Evolutionary conservation across 1,140 invertebrate genomes (phyloP), one percentile per base, ranked within the genome.

Genomic region (Heliconius nattereri): DNA sequence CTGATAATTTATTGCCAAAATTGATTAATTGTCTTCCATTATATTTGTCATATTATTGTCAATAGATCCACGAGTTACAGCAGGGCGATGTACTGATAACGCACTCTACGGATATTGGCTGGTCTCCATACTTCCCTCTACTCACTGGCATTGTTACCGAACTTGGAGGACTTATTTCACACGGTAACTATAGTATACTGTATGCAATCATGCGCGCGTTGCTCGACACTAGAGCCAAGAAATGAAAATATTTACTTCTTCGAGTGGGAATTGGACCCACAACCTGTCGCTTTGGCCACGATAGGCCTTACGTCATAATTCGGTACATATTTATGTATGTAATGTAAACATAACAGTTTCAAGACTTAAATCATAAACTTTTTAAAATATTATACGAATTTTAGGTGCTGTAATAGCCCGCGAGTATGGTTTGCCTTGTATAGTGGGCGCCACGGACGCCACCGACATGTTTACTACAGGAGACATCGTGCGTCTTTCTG

Each of bases 111-210:
- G 98, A 98, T 87, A 97, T 98, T 78, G 97, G 97, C 20, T 98
- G 98, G 98, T 97, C 97, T 23, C 97, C 98, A 1, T 98, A 98
- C 89, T 98, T 98, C 87, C 97, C 98, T 0, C 94, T 98, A 9
- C 90, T 98, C 7, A 92, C 95, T 2, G 98, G 97, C 23, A 95
- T 98, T 19, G 96, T 98, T 7, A 98, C 98, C 0, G 98, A 98
- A 92, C 93, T 98, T 8, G 98, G 98, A 26, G 98, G 98, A 66
- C 95, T 98, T 1, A 96, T 98, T 81, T 98, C 97, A 60, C 98
- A 98, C 86, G 98, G 97, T 97, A 88, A 86, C n/a, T 73, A 52
- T 60, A 57, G n/a, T 7, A 57, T 23, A 57, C 16, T 52, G 19
- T 45, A 45, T 45, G 40, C 40, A 45, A 3, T 13, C 3, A 11